Conservation (phyloP, 2,113 vertebrate species). For the Sphyrna mokarran region DNA sequence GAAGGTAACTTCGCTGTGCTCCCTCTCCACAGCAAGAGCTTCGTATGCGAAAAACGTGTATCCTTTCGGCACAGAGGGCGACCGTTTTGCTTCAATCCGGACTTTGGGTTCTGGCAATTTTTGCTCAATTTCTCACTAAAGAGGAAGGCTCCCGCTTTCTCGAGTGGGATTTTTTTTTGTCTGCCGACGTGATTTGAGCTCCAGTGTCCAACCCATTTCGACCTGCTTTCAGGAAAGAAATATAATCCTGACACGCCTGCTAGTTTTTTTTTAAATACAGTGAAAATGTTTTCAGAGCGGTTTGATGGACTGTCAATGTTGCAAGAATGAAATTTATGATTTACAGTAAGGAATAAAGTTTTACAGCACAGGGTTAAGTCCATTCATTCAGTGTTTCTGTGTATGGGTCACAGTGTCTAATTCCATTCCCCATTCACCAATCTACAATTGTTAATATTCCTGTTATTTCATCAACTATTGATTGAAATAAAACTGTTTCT, state of each 20-base stretch:
- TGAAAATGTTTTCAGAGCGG: neutral
- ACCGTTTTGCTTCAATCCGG: neutral
- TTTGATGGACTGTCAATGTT: neutral
- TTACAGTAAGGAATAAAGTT: neutral
- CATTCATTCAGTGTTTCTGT: neutral
- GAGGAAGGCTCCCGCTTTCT: neutral
- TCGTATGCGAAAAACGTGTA: neutral
- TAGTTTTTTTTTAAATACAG: neutral
- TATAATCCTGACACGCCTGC: neutral
- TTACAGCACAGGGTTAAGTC: neutral
- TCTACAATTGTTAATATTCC: neutral
- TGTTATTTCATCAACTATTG: neutral
- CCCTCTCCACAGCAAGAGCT: neutral
- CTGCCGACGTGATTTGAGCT: neutral
- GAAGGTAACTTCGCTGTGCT: neutral
- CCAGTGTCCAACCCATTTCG: neutral
- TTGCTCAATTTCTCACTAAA: neutral
- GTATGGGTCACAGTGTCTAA: neutral
- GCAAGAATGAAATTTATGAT: neutral
- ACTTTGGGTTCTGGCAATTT: neutral
- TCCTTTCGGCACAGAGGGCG: neutral
- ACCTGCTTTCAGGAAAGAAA: neutral
- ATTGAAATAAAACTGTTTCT: neutral
- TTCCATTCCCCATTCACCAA: neutral
- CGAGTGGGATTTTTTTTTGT: neutral